A percentile compares a stretch with the other conserved stretches of the same genome.
phyloP scores from a whole-genome alignment of 2,113 vertebrate genomes.

The Silurus glanis region DNA sequence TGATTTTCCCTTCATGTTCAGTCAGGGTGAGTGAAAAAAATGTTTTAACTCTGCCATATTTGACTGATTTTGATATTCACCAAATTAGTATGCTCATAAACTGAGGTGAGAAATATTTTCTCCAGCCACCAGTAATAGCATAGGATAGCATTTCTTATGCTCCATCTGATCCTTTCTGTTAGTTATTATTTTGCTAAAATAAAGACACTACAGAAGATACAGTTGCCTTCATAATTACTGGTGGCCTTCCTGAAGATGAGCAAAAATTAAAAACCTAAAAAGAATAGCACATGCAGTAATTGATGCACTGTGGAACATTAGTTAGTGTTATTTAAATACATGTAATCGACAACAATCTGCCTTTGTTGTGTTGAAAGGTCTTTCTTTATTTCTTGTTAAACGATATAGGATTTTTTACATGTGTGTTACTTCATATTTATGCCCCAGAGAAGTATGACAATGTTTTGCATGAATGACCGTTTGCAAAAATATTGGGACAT shows the following conservation, averaged over 20 bases:
- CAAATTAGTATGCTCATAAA: no score
- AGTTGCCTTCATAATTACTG: not conserved
- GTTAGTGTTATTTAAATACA: not conserved
- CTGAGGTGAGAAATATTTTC: not conserved
- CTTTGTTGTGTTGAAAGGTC: not conserved
- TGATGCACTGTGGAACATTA: not conserved
- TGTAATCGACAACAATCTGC: not conserved
- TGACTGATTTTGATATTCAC: not conserved
- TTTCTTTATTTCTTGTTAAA: not conserved
- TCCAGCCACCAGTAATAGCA: not conserved
- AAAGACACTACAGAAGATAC: not conserved
- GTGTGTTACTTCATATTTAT: not conserved
- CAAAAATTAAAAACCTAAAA: not conserved
- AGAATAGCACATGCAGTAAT: not conserved
- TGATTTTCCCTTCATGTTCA: constrained; percentile 18
- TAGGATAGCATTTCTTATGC: not conserved
- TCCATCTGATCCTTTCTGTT: not conserved
- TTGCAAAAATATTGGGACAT: not conserved
- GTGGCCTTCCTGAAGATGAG: not conserved
- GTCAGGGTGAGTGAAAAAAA: not conserved
- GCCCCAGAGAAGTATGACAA: not conserved
- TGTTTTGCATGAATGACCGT: not conserved
- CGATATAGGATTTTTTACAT: not conserved
- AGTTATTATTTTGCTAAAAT: not conserved
- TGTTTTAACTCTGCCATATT: not conserved